These are phyloP conservation scores for Schlechtendalia chinensis DNA, from an alignment of 1,140 invertebrate species.

Conservation along the genomic window DNA sequence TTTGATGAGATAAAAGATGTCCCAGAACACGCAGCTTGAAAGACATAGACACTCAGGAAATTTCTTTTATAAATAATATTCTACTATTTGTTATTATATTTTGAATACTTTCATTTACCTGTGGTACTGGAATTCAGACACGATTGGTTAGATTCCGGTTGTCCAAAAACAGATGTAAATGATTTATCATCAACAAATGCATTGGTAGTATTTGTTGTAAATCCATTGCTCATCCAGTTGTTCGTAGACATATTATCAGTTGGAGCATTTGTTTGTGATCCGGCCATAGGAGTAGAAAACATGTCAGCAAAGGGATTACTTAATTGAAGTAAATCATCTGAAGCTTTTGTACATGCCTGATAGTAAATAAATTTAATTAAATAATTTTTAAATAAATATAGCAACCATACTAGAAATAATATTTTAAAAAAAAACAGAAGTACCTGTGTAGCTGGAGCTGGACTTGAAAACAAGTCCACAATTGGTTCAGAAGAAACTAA, in stretches of 20 bases:
- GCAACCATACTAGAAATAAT: not conserved
- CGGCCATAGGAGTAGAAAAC: conserved; percentile 59
- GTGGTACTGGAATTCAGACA: conserved; percentile 21
- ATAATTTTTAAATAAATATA: not conserved
- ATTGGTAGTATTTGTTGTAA: conserved; percentile 59
- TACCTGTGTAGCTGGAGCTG: conserved; percentile 56
- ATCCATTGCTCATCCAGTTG: conserved; percentile 71
- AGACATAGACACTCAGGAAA: conserved; percentile 43
- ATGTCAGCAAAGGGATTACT: conserved; percentile 89
- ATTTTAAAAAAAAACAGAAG: not conserved
- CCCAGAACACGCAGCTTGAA: conserved; percentile 55
- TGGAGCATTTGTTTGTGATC: conserved; percentile 40
- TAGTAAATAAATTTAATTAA: conserved; percentile 9
- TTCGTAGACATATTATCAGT: conserved; percentile 55
- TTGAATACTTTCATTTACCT: conserved; percentile 31
- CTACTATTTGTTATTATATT: conserved; percentile 13
- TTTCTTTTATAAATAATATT: conserved; percentile 16
- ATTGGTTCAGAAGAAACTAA: conserved; percentile 69
- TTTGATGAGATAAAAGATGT: conserved; percentile 54
- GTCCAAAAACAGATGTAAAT: conserved; percentile 82
- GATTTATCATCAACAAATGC: conserved; percentile 81
- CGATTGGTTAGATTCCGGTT: conserved; percentile 56
- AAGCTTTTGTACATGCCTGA: conserved; percentile 64
- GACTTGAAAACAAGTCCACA: conserved; percentile 69
- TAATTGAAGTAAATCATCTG: conserved; percentile 84